Percentiles rank a stretch among this genome's conserved stretches.
phyloP scores from a whole-genome alignment of 37 sponge, comb jelly and placozoan species.

The Hexactinellida sp. region DNA sequence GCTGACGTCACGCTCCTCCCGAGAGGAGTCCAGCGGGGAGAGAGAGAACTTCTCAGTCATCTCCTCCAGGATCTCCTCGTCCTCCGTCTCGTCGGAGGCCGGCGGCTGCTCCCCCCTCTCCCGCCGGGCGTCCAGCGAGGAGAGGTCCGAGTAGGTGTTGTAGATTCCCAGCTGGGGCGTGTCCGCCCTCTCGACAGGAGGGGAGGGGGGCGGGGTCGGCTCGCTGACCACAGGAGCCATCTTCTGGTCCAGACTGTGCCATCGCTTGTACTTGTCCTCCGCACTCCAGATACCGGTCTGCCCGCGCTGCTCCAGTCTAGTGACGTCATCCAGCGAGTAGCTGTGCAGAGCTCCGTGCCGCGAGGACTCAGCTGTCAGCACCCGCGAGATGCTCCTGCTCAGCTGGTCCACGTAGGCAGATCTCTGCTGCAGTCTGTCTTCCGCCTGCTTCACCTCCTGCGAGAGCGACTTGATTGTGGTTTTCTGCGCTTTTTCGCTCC shows the following conservation, averaged over 20 bases:
- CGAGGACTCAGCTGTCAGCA: background rate
- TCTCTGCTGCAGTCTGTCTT: background rate
- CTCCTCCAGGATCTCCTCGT: background rate
- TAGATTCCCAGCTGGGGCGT: background rate
- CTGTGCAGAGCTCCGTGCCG: background rate
- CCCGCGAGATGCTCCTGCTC: background rate
- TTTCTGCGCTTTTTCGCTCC: background rate
- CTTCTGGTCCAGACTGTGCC: background rate
- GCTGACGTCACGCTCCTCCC: background rate
- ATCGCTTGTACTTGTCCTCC: background rate
- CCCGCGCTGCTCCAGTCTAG: background rate
- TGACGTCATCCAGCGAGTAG: background rate
- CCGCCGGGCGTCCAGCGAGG: background rate
- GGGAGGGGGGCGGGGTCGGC: background rate
- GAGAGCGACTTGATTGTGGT: background rate
- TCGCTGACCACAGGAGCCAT: background rate
- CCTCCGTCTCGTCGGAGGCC: background rate
- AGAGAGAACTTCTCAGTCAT: conserved; percentile 15
- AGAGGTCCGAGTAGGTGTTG: background rate
- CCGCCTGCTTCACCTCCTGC: background rate
- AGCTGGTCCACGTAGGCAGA: background rate
- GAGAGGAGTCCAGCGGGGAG: background rate
- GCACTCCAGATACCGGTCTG: background rate
- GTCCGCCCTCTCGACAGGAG: background rate
- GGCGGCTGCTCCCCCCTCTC: background rate